phyloP scores from a whole-genome alignment of 2,113 vertebrate genomes.

The Catharus fuscescens region DNA sequence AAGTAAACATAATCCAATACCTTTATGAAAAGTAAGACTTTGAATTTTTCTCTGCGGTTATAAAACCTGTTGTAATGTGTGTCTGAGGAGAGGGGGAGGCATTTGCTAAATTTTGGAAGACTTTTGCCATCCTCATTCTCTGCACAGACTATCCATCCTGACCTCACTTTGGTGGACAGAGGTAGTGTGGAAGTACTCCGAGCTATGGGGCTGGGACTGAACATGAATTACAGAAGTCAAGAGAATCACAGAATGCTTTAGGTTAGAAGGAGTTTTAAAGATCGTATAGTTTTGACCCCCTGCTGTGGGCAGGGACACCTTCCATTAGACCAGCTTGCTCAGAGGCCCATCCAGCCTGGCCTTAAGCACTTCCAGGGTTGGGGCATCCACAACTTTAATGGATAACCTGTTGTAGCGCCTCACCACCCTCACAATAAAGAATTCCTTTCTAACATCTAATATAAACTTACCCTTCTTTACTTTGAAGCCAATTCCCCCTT shows the following conservation, averaged over 20 bases:
- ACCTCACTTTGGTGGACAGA: background rate
- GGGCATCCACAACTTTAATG: background rate
- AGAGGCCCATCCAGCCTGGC: background rate
- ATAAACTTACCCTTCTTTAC: background rate
- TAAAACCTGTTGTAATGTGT: background rate
- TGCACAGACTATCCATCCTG: background rate
- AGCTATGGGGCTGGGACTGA: background rate
- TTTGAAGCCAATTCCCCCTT: background rate
- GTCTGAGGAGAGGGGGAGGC: background rate
- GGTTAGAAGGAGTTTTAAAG: background rate
- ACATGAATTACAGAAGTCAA: fast-evolving
- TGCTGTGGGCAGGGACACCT: background rate
- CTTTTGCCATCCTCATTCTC: background rate
- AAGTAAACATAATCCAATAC: background rate
- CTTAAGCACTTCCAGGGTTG: background rate
- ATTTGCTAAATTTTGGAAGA: background rate
- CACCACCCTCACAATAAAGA: background rate
- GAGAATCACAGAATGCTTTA: background rate
- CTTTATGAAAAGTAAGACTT: background rate
- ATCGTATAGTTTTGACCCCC: background rate
- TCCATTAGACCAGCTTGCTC: background rate
- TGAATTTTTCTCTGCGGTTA: background rate
- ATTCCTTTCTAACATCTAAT: background rate
- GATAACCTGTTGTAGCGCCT: background rate
- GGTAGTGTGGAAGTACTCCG: background rate